A percentile compares a stretch with the other conserved stretches of the same genome.
These are phyloP conservation scores for Sminthurides bifidus DNA, from an alignment of 1,140 invertebrate species.

Conservation along the genomic window DNA sequence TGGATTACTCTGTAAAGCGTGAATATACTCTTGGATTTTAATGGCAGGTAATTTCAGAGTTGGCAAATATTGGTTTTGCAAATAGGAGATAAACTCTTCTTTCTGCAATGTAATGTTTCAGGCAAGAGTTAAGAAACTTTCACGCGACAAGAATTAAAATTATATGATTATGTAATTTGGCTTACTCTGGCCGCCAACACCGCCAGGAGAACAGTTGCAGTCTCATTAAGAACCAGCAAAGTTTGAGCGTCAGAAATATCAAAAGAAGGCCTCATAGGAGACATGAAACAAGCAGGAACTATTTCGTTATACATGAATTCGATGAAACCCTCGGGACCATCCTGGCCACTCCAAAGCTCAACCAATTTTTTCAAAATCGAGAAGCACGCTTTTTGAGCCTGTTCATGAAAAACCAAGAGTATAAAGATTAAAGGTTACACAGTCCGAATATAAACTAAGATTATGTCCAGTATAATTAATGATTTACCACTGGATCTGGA, in stretches of 20 bases:
- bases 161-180: constrained; percentile 3
- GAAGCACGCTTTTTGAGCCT: constrained; percentile 47
- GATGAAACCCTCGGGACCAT: constrained; percentile 38
- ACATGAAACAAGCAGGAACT: constrained; percentile 46
- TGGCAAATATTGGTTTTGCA: constrained; percentile 40
- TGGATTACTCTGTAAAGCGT: constrained; percentile 38
- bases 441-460: neutral
- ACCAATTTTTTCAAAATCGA: constrained; percentile 43
- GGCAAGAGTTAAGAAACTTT: neutral
- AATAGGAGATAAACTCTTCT: constrained; percentile 40
- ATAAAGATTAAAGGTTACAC: neutral
- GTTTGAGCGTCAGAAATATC: constrained; percentile 46
- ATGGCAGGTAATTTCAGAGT: constrained; percentile 37
- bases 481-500: constrained; percentile 43
- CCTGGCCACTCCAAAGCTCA: constrained; percentile 42
- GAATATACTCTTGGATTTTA: constrained; percentile 40
- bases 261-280: constrained; percentile 44
- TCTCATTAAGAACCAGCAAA: constrained; percentile 40
- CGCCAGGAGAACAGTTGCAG: constrained; percentile 38
- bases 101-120: too few species aligned
- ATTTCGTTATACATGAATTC: constrained; percentile 45
- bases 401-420: constrained; percentile 8
- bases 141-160: neutral
- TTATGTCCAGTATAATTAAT: neutral
- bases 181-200: constrained; percentile 40